A percentile compares a stretch with the other conserved stretches of the same genome.
phyloP scores from a whole-genome alignment of 2,797 vertebrate genomes.

The Spizella passerina region DNA sequence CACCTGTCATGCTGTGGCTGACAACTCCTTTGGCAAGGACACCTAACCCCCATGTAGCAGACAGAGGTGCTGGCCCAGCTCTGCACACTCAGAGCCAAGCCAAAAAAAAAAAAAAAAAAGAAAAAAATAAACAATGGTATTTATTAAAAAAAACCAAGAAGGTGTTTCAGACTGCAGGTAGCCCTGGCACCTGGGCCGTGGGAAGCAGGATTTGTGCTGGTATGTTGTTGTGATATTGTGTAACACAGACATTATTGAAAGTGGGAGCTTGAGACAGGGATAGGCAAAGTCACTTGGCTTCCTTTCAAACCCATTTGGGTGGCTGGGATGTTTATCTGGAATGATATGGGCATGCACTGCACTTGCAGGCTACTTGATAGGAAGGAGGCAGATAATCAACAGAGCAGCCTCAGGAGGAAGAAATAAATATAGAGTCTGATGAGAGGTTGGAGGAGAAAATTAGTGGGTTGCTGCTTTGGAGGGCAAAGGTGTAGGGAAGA shows the following conservation, averaged over 20 bases:
- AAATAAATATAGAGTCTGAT: background rate
- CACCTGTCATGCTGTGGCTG: background rate
- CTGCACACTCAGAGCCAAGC: rapidly evolving
- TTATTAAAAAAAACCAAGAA: background rate
- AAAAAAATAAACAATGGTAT: background rate
- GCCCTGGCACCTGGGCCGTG: background rate
- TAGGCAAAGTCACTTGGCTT: background rate
- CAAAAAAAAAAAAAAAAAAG: background rate
- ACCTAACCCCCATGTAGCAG: rapidly evolving
- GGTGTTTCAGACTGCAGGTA: background rate
- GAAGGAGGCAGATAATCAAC: background rate
- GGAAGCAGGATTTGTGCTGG: background rate
- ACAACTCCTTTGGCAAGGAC: background rate
- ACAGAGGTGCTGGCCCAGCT: background rate
- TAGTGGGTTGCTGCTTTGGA: background rate
- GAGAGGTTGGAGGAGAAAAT: background rate
- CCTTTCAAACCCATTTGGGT: background rate
- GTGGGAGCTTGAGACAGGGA: background rate
- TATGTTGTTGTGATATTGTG: background rate
- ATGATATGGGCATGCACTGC: background rate
- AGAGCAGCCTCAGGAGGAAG: background rate
- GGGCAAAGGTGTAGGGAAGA: background rate
- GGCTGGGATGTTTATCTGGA: background rate
- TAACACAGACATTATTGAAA: background rate
- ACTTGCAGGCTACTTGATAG: background rate